Evolutionary conservation across 1,140 invertebrate species (phyloP).

Genomic region (Drosophila kikkawai): DNA sequence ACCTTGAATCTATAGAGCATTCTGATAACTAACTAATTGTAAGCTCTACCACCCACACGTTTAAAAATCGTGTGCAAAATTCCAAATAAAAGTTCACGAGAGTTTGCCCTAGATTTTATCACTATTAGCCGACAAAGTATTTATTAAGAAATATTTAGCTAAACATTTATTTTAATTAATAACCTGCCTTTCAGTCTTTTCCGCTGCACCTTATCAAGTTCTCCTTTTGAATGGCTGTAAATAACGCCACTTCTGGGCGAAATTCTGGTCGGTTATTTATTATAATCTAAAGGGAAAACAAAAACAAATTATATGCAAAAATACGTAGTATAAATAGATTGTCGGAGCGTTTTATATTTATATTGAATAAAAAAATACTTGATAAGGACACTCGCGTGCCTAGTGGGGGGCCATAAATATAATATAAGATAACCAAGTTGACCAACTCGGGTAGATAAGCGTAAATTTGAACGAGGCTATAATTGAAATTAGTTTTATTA

Average conservation of each 20-base stretch:
- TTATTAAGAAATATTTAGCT: background rate
- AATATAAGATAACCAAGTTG: constrained; percentile 21
- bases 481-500: constrained; percentile 43
- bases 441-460: constrained; percentile 19
- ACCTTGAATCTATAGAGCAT: background rate
- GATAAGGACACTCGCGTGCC: constrained; percentile 32
- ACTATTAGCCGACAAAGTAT: background rate
- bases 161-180: constrained; percentile 8
- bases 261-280: background rate
- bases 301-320: constrained; percentile 1
- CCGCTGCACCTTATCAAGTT: background rate
- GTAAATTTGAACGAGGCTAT: constrained; percentile 3
- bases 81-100: background rate
- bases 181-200: too few species aligned
- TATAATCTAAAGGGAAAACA: constrained; percentile 2
- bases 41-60: background rate
- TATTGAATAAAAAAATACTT: constrained; percentile 12
- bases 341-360: constrained; percentile 8
- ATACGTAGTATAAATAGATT: constrained; percentile 18
- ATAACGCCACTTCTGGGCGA: background rate
- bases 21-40: background rate
- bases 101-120: background rate
- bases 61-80: constrained; percentile 22
- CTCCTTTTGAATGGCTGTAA: background rate
- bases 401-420: constrained; percentile 25